Percentiles rank a stretch among this genome's conserved stretches.
Conservation (phyloP, 2,797 vertebrate species). For the Allobates femoralis region DNA sequence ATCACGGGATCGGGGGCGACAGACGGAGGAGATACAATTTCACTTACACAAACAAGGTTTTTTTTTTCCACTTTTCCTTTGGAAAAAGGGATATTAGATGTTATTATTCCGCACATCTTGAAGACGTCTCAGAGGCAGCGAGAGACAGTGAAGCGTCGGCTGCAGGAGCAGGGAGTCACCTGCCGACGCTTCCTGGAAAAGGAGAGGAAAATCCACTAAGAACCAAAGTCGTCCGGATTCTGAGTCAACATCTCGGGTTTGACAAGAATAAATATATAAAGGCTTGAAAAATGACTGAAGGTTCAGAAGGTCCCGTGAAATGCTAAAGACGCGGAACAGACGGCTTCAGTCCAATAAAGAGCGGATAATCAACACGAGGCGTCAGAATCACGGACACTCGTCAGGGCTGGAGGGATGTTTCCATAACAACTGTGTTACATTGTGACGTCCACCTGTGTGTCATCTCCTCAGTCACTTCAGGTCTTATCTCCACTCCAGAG, state of each 20-base stretch:
- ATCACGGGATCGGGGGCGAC: not conserved
- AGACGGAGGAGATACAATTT: not conserved
- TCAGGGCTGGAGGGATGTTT: no score
- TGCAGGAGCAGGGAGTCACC: not conserved
- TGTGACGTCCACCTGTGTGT: no score
- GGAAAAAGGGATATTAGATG: constrained; percentile 15
- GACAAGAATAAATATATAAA: constrained; percentile 52
- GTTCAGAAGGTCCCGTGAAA: not conserved
- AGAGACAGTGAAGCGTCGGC: not conserved
- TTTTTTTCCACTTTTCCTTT: constrained; percentile 5
- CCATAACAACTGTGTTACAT: no score
- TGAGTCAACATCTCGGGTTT: constrained; percentile 6
- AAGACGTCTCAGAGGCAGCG: not conserved
- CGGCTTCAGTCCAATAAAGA: not conserved
- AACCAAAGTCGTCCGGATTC: not conserved
- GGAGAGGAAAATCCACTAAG: not conserved
- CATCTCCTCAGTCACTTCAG: no score
- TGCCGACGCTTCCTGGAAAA: constrained; percentile 25
- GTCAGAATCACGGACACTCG: no score
- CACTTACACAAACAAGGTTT: not conserved
- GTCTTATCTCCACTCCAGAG: no score
- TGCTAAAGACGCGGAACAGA: not conserved
- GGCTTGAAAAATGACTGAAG: not conserved
- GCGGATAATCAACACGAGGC: not conserved
- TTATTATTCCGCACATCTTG: constrained; percentile 7